Base-by-base conservation (phyloP, 2,797 vertebrate genomes). In the Prionace glauca region DNA sequence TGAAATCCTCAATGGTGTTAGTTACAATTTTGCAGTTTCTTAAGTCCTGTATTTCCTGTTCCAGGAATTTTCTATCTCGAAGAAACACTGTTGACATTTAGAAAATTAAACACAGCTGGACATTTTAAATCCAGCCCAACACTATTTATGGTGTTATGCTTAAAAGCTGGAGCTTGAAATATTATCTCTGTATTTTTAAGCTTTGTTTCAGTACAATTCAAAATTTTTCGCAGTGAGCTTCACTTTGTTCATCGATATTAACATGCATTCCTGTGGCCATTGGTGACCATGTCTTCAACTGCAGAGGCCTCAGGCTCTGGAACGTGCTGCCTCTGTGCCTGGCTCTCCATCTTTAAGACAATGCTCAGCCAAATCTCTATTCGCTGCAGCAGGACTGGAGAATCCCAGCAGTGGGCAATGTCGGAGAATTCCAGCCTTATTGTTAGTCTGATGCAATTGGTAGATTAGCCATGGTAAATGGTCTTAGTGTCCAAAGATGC, bases 21-120 rank as follows among this genome's bases (percentile, higher is more conserved):
- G 4, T 84, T 84, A 36, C 1, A 84, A 4, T 45, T 8, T 45
- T 20, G 0, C 18, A 22, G 18, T 84, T 84, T 84, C 79, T 41
- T 20, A 36, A 20, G 79, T 18, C 18, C 5, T 22, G 79, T 11
- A 32, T 2, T 74, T 10, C 32, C 74, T 77, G n/a, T n/a, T 77
- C 74, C 74, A n/a, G 9, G 11, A 77, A 77, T 77, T 32, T 77
- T 77, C 74, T n/a, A n/a, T 3, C 11, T 77, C 74, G 1, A 14
- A n/a, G 74, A 74, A 32, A n/a, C 74, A n/a, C 74, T 77, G 29
- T 77, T 77, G 32, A 77, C 36, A 84, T 84, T 84, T 84, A 20
- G 79, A 84, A 84, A 84, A 84, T 84, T 9, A 84, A 84, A 84
- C 79, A 84, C 79, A 84, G 79, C 79, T 84, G 79, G 36, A 45